Percentiles rank a stretch among this genome's conserved stretches.
Evolutionary conservation across 23 tunicate genomes (phyloP).

Genomic region (Trididemnum miniatum): DNA sequence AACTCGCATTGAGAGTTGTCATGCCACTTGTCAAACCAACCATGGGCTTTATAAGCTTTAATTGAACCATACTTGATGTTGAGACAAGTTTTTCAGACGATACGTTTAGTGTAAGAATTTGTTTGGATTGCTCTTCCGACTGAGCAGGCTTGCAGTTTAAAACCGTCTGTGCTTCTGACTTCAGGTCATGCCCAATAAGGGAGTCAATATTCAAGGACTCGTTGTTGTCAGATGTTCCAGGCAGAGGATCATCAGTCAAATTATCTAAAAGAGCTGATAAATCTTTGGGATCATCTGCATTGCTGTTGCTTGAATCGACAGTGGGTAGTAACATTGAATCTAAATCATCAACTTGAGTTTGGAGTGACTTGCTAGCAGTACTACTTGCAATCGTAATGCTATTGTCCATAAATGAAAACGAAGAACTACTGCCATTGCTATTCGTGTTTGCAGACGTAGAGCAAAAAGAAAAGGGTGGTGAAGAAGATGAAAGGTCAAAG

Average conservation of each 20-base stretch:
- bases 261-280: neutral
- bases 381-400: neutral
- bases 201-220: neutral
- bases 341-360: slow-evolving; percentile 42
- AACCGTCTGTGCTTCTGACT: neutral
- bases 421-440: neutral
- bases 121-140: neutral
- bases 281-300: neutral
- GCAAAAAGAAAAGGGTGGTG: neutral
- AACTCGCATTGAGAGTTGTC: neutral
- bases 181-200: neutral
- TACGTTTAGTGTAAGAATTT: neutral
- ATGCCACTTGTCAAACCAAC: neutral
- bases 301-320: neutral
- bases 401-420: neutral
- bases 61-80: neutral
- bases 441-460: neutral
- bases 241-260: neutral
- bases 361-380: neutral
- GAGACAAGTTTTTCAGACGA: neutral
- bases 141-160: too few relatives aligned
- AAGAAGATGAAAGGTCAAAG: slow-evolving; percentile 44
- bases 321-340: slow-evolving; percentile 25
- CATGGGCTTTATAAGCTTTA: neutral
- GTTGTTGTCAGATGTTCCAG: neutral